phyloP scores from a whole-genome alignment of 2,797 vertebrate species.

The Selene dorsalis region DNA sequence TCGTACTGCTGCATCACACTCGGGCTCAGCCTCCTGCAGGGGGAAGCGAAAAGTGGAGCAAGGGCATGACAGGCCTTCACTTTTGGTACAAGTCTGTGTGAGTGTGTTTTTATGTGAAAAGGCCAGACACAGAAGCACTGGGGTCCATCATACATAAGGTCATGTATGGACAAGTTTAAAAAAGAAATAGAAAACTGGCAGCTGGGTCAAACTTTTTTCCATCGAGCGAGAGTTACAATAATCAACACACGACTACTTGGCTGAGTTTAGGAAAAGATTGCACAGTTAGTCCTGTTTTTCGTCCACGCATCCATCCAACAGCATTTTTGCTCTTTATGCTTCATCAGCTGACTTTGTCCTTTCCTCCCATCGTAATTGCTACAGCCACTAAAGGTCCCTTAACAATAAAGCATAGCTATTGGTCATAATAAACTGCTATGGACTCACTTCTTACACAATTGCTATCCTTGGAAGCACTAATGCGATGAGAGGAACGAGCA shows the following conservation, averaged over 20 bases:
- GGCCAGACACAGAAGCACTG: background rate
- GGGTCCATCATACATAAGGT: background rate
- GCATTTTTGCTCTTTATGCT: background rate
- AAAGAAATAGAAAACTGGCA: background rate
- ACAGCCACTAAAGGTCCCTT: background rate
- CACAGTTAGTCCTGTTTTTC: background rate
- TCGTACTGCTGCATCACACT: conserved; percentile 46
- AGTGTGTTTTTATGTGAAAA: background rate
- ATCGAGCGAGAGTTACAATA: background rate
- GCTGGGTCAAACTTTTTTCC: background rate
- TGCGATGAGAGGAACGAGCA: conserved; percentile 12
- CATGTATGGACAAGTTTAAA: background rate
- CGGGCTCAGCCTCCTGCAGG: conserved; percentile 31
- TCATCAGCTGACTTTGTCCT: background rate
- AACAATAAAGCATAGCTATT: background rate
- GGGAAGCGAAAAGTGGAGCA: conserved; percentile 1
- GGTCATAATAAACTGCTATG: background rate
- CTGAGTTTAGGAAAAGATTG: background rate
- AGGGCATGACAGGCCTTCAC: conserved; percentile 10
- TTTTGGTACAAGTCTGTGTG: background rate
- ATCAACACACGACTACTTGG: background rate
- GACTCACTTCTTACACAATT: background rate
- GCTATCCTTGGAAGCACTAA: conserved; percentile 9
- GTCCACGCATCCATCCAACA: background rate
- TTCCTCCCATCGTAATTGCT: background rate